Evolutionary conservation across 2,888 invertebrate genomes (phyloP), one percentile per base, ranked within the genome.

Genomic region (Drosophila stalkeri): DNA sequence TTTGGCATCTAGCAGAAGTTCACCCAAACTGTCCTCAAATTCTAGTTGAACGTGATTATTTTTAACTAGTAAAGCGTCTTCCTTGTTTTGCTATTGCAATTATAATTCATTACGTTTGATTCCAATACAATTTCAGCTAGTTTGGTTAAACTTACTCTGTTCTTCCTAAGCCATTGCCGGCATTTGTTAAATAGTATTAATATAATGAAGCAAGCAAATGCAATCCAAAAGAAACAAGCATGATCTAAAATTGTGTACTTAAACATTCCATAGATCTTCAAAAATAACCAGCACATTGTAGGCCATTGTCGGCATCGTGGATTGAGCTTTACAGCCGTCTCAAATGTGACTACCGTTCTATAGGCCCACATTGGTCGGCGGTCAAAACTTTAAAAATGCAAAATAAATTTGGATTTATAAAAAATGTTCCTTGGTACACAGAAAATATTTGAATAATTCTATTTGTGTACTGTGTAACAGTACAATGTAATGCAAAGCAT

Each of bases 231-330:
- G 9, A 18, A 31, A 3, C 8, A 2, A 44, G n/a, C 2, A 3
- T 16, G 33, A 0, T 57, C 35, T 27, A 59, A 27, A 37, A 59
- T 35, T 9, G 37, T 4, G 35, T 27, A 47, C 46, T 47, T 37
- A 9, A 47, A 47, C 8, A 59, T 9, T 14, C 1, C 37, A 27
- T 37, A 60, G 1, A n/a, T n/a, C 14, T 47, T 49, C 4, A 60
- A 20, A 14, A 49, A 49, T 3, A 60, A 7, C 60, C 49, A 60
- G 39, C 60, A 60, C 39, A 49, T 0, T 2, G 39, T 60, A 14
- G 47, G 60, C 16, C 18, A 31, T 0, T 3, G 0, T 9, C 18
- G 18, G 27, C 60, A 60, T 5, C n/a, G 7, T 7, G 47, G 39
- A 16, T 9, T 18, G 6, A 60, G 9, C 47, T 60, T 60, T 5